phyloP scores from a whole-genome alignment of 2,797 vertebrate genomes.

The Sebastes hubbsi region DNA sequence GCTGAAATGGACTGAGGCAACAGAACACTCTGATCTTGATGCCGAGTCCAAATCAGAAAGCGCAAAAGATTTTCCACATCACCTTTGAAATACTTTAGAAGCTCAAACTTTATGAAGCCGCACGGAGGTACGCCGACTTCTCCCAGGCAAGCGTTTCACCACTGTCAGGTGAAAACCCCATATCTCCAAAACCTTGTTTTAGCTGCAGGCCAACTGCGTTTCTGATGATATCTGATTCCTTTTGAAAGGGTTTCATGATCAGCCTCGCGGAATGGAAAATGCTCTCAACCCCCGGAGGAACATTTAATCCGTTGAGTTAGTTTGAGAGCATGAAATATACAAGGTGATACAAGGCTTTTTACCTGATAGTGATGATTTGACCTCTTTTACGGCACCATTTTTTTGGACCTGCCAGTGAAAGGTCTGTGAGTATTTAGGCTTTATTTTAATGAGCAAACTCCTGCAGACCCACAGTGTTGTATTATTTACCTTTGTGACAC shows the following conservation, averaged over 20 bases:
- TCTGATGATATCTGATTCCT: slow-evolving; percentile 1
- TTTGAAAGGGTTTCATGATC: slow-evolving; percentile 4
- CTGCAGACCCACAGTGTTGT: neutral
- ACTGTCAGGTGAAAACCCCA: slow-evolving; percentile 20
- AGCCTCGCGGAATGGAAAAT: neutral
- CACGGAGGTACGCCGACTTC: neutral
- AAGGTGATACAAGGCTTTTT: neutral
- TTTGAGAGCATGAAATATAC: slow-evolving; percentile 5
- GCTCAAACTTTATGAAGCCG: slow-evolving; percentile 25
- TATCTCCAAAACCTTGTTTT: neutral
- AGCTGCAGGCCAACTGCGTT: slow-evolving; percentile 12
- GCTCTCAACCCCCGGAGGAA: neutral
- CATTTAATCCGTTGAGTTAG: neutral
- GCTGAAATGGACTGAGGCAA: slow-evolving; percentile 36
- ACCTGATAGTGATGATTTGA: neutral
- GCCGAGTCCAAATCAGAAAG: slow-evolving; percentile 28
- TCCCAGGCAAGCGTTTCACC: slow-evolving; percentile 1
- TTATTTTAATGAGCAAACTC: neutral
- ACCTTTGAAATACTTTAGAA: slow-evolving; percentile 28
- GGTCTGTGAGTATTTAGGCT: neutral
- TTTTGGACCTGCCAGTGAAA: neutral
- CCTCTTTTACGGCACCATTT: neutral
- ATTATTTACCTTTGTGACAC: slow-evolving; percentile 4
- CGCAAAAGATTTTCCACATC: slow-evolving; percentile 31
- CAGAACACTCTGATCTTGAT: slow-evolving; percentile 28